Percentiles rank a stretch among this genome's conserved stretches.
Evolutionary conservation across 92 coral and sea anemone genomes (phyloP).

Genomic region (Hydrozoanthus gracilis): DNA sequence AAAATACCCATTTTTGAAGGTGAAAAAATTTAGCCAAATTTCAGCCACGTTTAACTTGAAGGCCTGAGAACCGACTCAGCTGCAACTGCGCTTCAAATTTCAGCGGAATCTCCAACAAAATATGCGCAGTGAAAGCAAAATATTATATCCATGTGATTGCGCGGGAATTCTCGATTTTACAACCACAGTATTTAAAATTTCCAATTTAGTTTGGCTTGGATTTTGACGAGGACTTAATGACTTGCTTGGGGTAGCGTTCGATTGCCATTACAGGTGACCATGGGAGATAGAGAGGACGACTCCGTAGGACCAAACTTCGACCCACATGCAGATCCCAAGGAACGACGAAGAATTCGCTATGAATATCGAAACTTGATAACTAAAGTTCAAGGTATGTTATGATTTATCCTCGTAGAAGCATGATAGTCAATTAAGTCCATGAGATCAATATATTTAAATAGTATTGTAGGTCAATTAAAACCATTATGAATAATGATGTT

Average conservation of each 20-base stretch:
- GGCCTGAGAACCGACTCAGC: not conserved
- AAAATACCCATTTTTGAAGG: slow-evolving; percentile 84
- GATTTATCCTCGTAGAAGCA: not conserved
- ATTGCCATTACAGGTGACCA: slow-evolving; percentile 9
- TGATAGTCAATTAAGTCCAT: not conserved
- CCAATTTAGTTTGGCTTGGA: not conserved
- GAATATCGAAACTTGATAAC: slow-evolving; percentile 94
- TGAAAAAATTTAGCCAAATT: not conserved
- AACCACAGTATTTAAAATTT: not conserved
- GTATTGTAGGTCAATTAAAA: no score
- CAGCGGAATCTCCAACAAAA: slow-evolving; percentile 21
- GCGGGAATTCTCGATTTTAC: slow-evolving; percentile 3
- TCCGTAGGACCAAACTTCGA: slow-evolving; percentile 66
- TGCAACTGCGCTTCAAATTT: not conserved
- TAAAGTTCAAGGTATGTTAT: slow-evolving; percentile 75
- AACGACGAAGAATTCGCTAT: slow-evolving; percentile 82
- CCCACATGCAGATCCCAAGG: slow-evolving; percentile 87
- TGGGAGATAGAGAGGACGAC: slow-evolving; percentile 70
- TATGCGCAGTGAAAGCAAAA: slow-evolving; percentile 24
- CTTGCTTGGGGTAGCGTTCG: not conserved
- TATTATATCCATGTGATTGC: not conserved
- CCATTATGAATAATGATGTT: no score
- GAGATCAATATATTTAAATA: no score
- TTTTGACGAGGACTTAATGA: not conserved
- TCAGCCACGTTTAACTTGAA: slow-evolving; percentile 25